A percentile compares a stretch with the other conserved stretches of the same genome.
Evolutionary conservation across 2,797 vertebrate species (phyloP).

Genomic region (Diglossa cyanea): DNA sequence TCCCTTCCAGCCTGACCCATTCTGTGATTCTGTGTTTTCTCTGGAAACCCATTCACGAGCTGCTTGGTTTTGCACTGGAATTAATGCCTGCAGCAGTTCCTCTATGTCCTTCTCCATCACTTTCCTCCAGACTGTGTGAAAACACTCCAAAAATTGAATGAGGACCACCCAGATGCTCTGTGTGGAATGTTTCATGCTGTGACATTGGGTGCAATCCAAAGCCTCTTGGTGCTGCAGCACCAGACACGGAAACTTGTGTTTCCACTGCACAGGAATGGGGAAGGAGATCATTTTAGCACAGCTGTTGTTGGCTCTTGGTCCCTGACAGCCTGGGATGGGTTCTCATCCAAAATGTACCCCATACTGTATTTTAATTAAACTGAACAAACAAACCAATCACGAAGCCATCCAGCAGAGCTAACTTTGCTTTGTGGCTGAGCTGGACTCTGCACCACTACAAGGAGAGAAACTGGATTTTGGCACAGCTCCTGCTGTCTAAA

Average conservation of each 20-base stretch:
- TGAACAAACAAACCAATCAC: background rate
- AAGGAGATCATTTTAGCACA: background rate
- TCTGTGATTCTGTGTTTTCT: background rate
- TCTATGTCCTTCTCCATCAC: background rate
- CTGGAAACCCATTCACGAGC: background rate
- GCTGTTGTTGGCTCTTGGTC: background rate
- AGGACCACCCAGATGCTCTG: background rate
- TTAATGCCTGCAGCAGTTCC: background rate
- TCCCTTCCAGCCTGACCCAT: background rate
- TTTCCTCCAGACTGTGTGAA: background rate
- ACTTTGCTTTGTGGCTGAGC: background rate
- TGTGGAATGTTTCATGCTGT: accelerated
- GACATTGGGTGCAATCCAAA: background rate
- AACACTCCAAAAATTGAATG: background rate
- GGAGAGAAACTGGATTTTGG: background rate
- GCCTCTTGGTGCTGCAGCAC: background rate
- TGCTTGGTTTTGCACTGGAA: background rate
- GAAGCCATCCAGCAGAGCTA: background rate
- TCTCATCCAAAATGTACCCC: slow-evolving; percentile 5
- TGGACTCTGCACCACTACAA: background rate
- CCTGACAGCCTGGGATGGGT: background rate
- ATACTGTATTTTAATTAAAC: slow-evolving; percentile 54
- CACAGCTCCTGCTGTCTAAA: background rate
- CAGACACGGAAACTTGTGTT: background rate
- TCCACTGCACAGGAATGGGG: background rate